Base-by-base conservation (phyloP, 2,888 invertebrate genomes). In the Dicroscelio sp. region DNA sequence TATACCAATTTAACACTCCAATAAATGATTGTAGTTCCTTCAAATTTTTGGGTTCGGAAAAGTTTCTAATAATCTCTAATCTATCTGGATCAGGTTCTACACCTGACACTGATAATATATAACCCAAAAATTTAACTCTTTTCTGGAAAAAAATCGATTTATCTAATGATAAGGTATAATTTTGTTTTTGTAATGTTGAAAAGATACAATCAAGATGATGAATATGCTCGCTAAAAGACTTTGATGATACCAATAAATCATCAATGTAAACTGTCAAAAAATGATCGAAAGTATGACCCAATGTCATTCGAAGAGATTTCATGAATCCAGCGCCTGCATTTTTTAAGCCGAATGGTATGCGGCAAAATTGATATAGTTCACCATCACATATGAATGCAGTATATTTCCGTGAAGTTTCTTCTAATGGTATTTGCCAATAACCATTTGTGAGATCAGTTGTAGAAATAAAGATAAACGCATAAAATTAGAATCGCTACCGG, bases 21-120 rank as follows among this genome's bases (percentile, higher is more conserved):
- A 94, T 23, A 86, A 95, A 92, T 14, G 75, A 71, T 52, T 95
- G 92, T 5, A 96, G 43, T 60, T 95, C 90, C 82, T 94, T 93
- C 55, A 94, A 75, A 63, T 94, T 95, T 55, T 58, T 79, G 0
- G 95, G 95, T 10, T 31, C 52, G 14, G 92, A 86, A 82, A 95
- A 95, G 12, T 95, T 86, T 43, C 48, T 25, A 20, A 96, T 95
- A 0, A 92, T 91, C 12, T 93, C 48, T 0, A 94, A 27, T 76
- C 93, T 88, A 30, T 93, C 20, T n/a, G 88, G 86, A 60, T 93
- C 83, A n/a, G 91, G 78, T 1, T 63, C 17, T 0, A 91, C 58
- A 0, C 92, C 91, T 0, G 67, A 23, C 0, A 67, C 5, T 8
- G 91, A 85, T 6, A 92, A 27, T 30, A 88, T 63, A 27, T 91